Percentiles rank a stretch among this genome's conserved stretches.
phyloP scores from a whole-genome alignment of 2,888 invertebrate genomes.

The Pogonocherus hispidulus region DNA sequence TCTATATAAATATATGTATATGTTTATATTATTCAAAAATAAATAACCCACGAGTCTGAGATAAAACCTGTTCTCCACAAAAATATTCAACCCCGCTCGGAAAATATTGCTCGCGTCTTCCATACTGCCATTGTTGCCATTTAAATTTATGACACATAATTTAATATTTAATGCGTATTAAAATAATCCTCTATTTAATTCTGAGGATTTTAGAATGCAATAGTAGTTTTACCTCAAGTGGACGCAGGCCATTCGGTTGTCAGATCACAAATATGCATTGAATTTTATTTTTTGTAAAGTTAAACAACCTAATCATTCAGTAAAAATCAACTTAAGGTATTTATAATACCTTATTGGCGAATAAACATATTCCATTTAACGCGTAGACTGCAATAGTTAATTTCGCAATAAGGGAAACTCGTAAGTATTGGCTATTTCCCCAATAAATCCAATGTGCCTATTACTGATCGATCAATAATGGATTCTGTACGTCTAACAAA shows the following conservation, averaged over 20 bases:
- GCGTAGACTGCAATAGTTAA: no score
- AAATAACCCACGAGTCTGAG: constrained; percentile 56
- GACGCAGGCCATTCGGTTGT: not conserved
- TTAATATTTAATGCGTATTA: constrained; percentile 58
- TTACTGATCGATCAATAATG: no score
- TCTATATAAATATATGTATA: constrained; percentile 60
- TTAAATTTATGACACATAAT: constrained; percentile 58
- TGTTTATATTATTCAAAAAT: constrained; percentile 62
- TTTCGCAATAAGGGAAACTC: no score
- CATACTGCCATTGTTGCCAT: constrained; percentile 53
- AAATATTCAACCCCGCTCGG: constrained; percentile 54
- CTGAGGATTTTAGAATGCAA: constrained; percentile 47
- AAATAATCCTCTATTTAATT: constrained; percentile 52
- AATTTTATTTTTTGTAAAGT: no score
- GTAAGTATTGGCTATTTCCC: no score
- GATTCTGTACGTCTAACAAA: no score
- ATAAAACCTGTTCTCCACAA: constrained; percentile 60
- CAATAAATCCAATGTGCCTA: no score
- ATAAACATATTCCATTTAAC: no score
- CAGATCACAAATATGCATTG: not conserved
- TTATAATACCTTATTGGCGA: no score
- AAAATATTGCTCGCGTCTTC: constrained; percentile 49
- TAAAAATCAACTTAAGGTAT: no score
- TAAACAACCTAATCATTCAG: no score
- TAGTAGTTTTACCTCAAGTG: constrained; percentile 34